Evolutionary conservation across 2,113 vertebrate genomes (phyloP).

Genomic region (Heptranchias perlo): DNA sequence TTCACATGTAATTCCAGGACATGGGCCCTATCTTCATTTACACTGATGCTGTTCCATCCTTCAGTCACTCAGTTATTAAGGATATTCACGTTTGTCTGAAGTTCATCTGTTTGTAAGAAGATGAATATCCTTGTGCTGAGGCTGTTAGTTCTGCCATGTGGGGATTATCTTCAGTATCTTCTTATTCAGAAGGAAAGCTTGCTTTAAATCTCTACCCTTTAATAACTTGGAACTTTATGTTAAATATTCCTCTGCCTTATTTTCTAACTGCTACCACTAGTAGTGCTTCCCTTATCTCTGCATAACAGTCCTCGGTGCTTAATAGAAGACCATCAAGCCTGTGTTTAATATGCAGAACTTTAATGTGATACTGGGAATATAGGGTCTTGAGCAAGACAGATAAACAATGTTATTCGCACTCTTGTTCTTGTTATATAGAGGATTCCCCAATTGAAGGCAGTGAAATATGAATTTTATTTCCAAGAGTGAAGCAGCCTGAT

Average conservation of each 20-base stretch:
- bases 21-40: background rate
- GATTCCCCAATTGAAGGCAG: background rate
- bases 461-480: slow-evolving; percentile 23
- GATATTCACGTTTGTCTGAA: background rate
- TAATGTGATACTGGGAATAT: background rate
- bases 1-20: background rate
- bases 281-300: background rate
- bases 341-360: background rate
- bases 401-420: background rate
- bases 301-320: background rate
- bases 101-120: background rate
- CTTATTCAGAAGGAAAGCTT: background rate
- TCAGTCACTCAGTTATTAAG: background rate
- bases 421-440: background rate
- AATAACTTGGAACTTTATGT: background rate
- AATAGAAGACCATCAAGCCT: background rate
- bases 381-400: no score
- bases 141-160: background rate
- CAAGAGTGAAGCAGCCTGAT: background rate
- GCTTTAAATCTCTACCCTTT: background rate
- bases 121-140: background rate
- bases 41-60: background rate
- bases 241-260: background rate
- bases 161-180: background rate
- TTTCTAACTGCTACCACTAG: background rate